Evolutionary conservation across 2,797 vertebrate genomes (phyloP).

Genomic region (Rhyacichthys aspro): DNA sequence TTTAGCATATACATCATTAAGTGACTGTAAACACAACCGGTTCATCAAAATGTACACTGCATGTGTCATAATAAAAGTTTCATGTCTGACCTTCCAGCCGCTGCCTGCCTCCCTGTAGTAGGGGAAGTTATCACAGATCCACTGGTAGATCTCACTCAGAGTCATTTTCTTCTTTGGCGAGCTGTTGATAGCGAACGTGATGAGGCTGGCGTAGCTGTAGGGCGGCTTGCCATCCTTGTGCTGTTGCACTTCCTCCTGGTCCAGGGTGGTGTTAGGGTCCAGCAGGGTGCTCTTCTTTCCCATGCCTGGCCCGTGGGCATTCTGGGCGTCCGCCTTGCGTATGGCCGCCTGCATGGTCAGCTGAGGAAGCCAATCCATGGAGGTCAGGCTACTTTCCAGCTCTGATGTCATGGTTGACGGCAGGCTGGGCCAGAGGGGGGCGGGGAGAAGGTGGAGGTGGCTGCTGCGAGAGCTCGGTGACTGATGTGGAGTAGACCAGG

Average conservation of each 20-base stretch:
- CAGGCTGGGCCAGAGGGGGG: conserved; percentile 66
- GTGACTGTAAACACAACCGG: not conserved
- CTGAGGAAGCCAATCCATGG: conserved; percentile 95
- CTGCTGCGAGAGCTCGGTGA: conserved; percentile 33
- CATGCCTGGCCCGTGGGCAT: conserved; percentile 86
- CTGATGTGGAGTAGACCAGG: conserved; percentile 42
- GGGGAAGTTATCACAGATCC: conserved; percentile 96
- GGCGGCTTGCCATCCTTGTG: conserved; percentile 94
- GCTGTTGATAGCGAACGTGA: conserved; percentile 94
- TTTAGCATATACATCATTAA: too few species aligned
- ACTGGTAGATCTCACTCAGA: conserved; percentile 95
- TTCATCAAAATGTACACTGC: not conserved
- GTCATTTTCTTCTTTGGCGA: conserved; percentile 97
- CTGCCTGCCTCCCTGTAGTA: conserved; percentile 94
- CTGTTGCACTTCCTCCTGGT: conserved; percentile 93
- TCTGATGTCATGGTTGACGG: conserved; percentile 90
- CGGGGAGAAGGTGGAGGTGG: conserved; percentile 61
- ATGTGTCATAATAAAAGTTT: not conserved
- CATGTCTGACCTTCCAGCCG: conserved; percentile 89
- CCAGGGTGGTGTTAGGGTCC: conserved; percentile 91
- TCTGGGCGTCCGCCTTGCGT: conserved; percentile 89
- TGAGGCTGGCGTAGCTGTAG: conserved; percentile 94
- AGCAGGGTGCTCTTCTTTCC: conserved; percentile 88
- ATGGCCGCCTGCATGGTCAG: conserved; percentile 93
- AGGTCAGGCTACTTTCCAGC: conserved; percentile 94